Evolutionary conservation across 2,888 invertebrate genomes (phyloP).

Genomic region (Pristionchus exspectatus): DNA sequence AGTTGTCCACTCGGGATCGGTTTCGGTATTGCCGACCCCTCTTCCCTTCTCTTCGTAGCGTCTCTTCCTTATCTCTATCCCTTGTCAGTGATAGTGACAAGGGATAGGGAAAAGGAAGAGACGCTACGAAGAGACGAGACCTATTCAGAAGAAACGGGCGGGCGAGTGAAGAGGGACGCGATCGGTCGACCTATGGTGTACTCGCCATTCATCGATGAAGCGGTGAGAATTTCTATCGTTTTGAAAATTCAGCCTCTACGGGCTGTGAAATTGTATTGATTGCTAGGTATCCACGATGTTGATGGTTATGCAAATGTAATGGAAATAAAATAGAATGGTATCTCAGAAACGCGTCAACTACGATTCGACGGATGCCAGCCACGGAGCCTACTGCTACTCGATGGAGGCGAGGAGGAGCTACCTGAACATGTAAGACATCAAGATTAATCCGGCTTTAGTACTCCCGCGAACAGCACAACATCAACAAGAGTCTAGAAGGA

Average conservation of each 20-base stretch:
- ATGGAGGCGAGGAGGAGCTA: constrained; percentile 49
- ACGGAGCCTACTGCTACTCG: constrained; percentile 66
- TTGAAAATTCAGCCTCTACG: neutral
- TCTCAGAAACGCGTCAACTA: constrained; percentile 67
- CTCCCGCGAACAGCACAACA: too few relatives aligned
- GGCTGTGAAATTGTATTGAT: too few relatives aligned
- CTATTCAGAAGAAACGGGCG: neutral
- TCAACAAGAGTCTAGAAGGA: too few relatives aligned
- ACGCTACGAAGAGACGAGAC: too few relatives aligned
- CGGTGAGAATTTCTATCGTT: constrained; percentile 55
- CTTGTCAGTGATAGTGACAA: too few relatives aligned
- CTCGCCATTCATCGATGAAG: constrained; percentile 58
- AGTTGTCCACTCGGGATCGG: too few relatives aligned
- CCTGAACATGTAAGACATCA: constrained; percentile 35
- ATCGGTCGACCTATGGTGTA: neutral
- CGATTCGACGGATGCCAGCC: constrained; percentile 66
- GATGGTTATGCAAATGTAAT: neutral
- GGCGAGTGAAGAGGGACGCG: constrained; percentile 45
- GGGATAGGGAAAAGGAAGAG: too few relatives aligned
- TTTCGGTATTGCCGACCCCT: too few relatives aligned
- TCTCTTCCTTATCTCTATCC: too few relatives aligned
- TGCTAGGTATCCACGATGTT: neutral
- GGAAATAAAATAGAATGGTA: neutral
- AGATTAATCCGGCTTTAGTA: neutral
- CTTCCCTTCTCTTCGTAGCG: too few relatives aligned